A percentile compares a stretch with the other conserved stretches of the same genome.
These are phyloP conservation scores for Drosophila parthenogenetica DNA, from an alignment of 2,888 invertebrate species.

Conservation along the genomic window DNA sequence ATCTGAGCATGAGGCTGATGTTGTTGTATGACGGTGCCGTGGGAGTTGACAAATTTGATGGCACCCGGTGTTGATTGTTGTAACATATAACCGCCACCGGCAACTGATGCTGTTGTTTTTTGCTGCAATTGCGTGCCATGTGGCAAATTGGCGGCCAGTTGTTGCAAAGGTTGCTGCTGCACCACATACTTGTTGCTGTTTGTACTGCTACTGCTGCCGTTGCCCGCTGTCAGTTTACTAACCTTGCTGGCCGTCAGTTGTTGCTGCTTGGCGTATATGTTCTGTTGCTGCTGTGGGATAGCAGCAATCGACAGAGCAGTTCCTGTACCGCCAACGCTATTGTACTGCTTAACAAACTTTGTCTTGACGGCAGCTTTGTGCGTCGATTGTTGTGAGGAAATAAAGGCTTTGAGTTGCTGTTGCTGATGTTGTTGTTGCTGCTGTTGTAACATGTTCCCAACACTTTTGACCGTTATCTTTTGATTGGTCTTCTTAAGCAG, in stretches of 20 bases:
- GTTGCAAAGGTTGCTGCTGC: conserved; percentile 72
- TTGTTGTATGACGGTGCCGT: conserved; percentile 84
- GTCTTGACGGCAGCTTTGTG: conserved; percentile 68
- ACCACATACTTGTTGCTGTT: conserved; percentile 72
- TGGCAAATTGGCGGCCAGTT: conserved; percentile 76
- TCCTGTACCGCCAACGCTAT: conserved; percentile 52
- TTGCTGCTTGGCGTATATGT: conserved; percentile 56
- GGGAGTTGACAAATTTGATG: conserved; percentile 85
- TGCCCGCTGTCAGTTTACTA: conserved; percentile 62
- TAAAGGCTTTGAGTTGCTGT: conserved; percentile 66
- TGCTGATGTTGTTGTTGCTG: conserved; percentile 63
- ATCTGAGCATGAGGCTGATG: conserved; percentile 64
- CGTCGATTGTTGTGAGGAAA: conserved; percentile 67
- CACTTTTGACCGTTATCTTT: conserved; percentile 69
- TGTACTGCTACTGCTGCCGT: conserved; percentile 42
- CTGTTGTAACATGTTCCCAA: conserved; percentile 79
- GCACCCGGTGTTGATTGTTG: conserved; percentile 62
- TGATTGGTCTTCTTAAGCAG: conserved; percentile 59
- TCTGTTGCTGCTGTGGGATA: conserved; percentile 62
- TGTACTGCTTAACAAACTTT: conserved; percentile 83
- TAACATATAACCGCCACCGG: conserved; percentile 58
- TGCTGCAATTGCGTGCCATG: conserved; percentile 83
- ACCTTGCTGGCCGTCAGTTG: conserved; percentile 72
- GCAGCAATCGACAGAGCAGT: conserved; percentile 64
- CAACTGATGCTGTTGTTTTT: conserved; percentile 53